Percentiles rank a stretch among this genome's conserved stretches.
These are phyloP conservation scores for Urechis unicinctus DNA, from an alignment of 2,888 invertebrate genomes.

Conservation along the genomic window DNA sequence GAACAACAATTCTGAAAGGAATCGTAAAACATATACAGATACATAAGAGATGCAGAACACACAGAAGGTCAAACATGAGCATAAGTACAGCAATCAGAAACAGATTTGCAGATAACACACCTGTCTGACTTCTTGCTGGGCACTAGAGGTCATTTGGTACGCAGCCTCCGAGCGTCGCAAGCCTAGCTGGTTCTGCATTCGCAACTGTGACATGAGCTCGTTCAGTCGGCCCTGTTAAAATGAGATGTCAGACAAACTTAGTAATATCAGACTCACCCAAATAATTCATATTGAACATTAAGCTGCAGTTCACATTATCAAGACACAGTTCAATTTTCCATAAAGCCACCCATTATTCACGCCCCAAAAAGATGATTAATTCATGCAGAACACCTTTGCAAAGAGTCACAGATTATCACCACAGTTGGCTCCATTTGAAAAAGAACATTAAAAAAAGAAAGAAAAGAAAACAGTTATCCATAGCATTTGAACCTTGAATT, in stretches of 20 bases:
- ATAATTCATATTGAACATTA: too few species aligned
- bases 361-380: too few species aligned
- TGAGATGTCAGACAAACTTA: not conserved
- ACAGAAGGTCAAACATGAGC: not conserved
- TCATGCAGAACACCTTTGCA: too few species aligned
- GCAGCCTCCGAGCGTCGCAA: constrained; percentile 58
- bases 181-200: constrained; percentile 50
- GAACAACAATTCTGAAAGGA: too few species aligned
- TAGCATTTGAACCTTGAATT: constrained; percentile 69
- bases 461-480: not conserved
- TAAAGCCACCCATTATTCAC: too few species aligned
- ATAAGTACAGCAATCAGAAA: not conserved
- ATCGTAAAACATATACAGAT: too few species aligned
- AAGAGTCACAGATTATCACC: too few species aligned
- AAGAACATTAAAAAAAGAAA: not conserved
- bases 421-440: too few species aligned
- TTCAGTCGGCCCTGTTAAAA: constrained; percentile 71
- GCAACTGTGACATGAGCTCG: constrained; percentile 79
- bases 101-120: constrained; percentile 34
- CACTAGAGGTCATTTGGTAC: constrained; percentile 69
- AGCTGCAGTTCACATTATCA: too few species aligned
- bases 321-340: too few species aligned
- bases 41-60: too few species aligned
- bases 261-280: too few species aligned
- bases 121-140: constrained; percentile 59